phyloP scores from a whole-genome alignment of 2,888 invertebrate genomes.

The Hymenopus coronatus region DNA sequence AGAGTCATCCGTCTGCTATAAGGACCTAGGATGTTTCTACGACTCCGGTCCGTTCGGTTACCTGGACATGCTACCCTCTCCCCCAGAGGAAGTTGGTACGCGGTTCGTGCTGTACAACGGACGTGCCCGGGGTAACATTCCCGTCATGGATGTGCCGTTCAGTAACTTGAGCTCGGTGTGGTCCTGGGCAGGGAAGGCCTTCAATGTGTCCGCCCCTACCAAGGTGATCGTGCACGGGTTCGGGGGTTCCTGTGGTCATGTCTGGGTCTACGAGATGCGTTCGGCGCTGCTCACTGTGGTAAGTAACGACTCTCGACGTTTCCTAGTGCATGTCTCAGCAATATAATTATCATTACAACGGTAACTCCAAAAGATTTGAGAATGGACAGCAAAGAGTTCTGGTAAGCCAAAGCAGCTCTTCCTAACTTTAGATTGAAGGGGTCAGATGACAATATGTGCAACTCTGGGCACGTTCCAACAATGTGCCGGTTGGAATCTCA shows the following conservation, averaged over 20 bases:
- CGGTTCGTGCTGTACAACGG: slow-evolving; percentile 76
- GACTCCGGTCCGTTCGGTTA: slow-evolving; percentile 88
- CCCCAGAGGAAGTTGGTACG: slow-evolving; percentile 83
- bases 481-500: too few relatives aligned
- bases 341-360: too few relatives aligned
- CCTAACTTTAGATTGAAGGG: too few relatives aligned
- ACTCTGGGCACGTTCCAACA: too few relatives aligned
- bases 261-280: slow-evolving; percentile 93
- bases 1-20: slow-evolving; percentile 78
- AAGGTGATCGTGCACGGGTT: slow-evolving; percentile 91
- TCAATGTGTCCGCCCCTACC: slow-evolving; percentile 61
- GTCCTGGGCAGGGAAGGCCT: slow-evolving; percentile 61
- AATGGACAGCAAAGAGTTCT: too few relatives aligned
- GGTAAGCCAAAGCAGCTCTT: too few relatives aligned
- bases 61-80: slow-evolving; percentile 81
- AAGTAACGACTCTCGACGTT: slow-evolving; percentile 47
- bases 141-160: slow-evolving; percentile 69
- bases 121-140: slow-evolving; percentile 38
- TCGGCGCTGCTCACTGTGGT: slow-evolving; percentile 87
- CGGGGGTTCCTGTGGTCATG: slow-evolving; percentile 84
- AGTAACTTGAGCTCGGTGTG: slow-evolving; percentile 69
- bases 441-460: too few relatives aligned
- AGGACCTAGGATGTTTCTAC: slow-evolving; percentile 87
- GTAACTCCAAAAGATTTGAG: too few relatives aligned
- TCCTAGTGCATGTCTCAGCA: too few relatives aligned